Conservation (phyloP, 2,888 invertebrate species). For the Siphonodentalium dalli region DNA sequence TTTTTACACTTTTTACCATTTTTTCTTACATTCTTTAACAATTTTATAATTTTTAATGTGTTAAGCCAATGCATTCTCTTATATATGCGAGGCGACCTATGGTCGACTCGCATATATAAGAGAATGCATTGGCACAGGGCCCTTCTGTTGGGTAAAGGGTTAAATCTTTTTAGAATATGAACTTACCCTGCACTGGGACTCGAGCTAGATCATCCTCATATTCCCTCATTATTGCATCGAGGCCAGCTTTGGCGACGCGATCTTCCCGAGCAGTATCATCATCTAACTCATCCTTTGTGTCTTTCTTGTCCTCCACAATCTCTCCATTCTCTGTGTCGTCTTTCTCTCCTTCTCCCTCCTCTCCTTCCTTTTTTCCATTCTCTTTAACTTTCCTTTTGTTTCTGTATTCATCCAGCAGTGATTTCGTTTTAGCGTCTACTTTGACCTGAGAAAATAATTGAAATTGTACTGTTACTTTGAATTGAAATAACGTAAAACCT, state of each 20-base stretch:
- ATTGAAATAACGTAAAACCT: no score
- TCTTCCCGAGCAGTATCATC: constrained; percentile 70
- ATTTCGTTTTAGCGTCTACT: constrained; percentile 97
- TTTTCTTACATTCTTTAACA: no score
- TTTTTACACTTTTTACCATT: no score
- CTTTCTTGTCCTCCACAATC: constrained; percentile 33
- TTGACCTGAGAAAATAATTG: constrained; percentile 70
- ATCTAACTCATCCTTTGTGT: constrained; percentile 70
- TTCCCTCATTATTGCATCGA: constrained; percentile 82
- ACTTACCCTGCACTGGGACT: constrained; percentile 38
- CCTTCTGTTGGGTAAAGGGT: no score
- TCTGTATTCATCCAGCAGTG: constrained; percentile 91
- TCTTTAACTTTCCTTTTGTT: constrained; percentile 45
- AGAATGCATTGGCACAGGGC: no score
- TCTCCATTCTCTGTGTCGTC: constrained; percentile 40
- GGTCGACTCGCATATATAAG: no score
- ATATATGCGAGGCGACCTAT: no score
- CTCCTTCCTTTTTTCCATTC: constrained; percentile 37
- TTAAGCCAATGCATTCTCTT: no score
- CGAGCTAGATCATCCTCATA: constrained; percentile 70
- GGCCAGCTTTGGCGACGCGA: constrained; percentile 77
- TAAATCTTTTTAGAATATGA: no score
- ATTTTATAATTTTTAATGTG: no score
- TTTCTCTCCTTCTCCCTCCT: constrained; percentile 39
- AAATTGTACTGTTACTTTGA: no score